Evolutionary conservation across 2,888 invertebrate species (phyloP).

Genomic region (Drosophila kanekoi): DNA sequence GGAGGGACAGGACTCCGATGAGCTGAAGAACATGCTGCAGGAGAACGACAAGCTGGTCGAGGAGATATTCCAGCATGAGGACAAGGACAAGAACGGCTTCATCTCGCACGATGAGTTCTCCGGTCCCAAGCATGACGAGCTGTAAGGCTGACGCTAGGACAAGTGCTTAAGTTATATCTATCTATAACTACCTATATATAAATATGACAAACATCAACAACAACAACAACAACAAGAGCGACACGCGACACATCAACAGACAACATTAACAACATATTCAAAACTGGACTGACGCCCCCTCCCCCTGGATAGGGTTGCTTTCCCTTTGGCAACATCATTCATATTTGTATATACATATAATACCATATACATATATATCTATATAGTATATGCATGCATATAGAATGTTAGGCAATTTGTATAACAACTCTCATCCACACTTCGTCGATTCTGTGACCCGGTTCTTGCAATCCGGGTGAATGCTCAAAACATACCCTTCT

Average conservation of each 20-base stretch:
- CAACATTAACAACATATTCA: slow-evolving; percentile 39
- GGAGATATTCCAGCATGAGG: slow-evolving; percentile 98
- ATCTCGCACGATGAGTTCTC: slow-evolving; percentile 98
- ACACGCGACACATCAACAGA: slow-evolving; percentile 38
- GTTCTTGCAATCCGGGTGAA: slow-evolving; percentile 11
- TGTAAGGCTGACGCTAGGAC: slow-evolving; percentile 86
- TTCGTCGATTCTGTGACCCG: slow-evolving; percentile 16
- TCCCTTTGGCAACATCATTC: slow-evolving; percentile 50
- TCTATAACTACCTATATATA: slow-evolving; percentile 52
- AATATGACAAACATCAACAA: slow-evolving; percentile 32
- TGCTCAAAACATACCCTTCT: slow-evolving; percentile 29
- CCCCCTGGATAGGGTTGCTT: slow-evolving; percentile 7
- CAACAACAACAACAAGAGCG: slow-evolving; percentile 15
- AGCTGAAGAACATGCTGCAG: slow-evolving; percentile 92
- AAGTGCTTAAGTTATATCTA: slow-evolving; percentile 71
- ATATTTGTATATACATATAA: slow-evolving; percentile 58
- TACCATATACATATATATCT: slow-evolving; percentile 29
- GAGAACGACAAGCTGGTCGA: slow-evolving; percentile 97
- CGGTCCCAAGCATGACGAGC: slow-evolving; percentile 98
- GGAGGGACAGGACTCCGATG: slow-evolving; percentile 91
- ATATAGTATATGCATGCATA: slow-evolving; percentile 43
- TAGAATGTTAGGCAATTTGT: slow-evolving; percentile 33
- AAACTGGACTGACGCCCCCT: slow-evolving; percentile 50
- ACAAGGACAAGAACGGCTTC: slow-evolving; percentile 97
- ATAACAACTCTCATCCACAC: slow-evolving; percentile 17